Conservation (phyloP, 2,113 vertebrate species). For the Triplophysa siluroides region DNA sequence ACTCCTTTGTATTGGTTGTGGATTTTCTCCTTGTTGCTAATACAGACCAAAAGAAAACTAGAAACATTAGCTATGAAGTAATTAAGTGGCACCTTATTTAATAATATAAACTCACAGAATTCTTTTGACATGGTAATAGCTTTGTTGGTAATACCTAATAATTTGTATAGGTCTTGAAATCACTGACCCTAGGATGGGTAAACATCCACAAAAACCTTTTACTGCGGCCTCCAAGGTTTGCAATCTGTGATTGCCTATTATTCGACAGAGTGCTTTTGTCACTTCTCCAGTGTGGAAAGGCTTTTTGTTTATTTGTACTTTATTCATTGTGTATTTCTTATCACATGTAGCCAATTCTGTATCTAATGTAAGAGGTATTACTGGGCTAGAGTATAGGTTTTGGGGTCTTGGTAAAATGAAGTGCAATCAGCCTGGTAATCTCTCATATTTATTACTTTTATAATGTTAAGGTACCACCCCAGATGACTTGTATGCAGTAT, state of each 20-base stretch:
- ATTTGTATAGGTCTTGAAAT: slow-evolving; percentile 7
- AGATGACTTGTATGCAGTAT: slow-evolving; percentile 78
- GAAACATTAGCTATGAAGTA: slow-evolving; percentile 21
- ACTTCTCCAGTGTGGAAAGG: slow-evolving; percentile 68
- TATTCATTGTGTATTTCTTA: slow-evolving; percentile 66
- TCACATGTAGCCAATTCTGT: slow-evolving; percentile 67
- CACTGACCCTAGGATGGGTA: neutral
- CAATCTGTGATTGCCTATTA: slow-evolving; percentile 97
- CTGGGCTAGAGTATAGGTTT: slow-evolving; percentile 65
- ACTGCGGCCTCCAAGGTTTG: slow-evolving; percentile 77
- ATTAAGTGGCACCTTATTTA: slow-evolving; percentile 23
- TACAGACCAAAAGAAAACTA: slow-evolving; percentile 37
- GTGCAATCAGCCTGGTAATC: slow-evolving; percentile 90
- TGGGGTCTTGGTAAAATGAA: slow-evolving; percentile 78
- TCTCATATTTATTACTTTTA: slow-evolving; percentile 80
- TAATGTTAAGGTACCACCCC: slow-evolving; percentile 64
- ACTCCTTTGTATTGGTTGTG: slow-evolving; percentile 3
- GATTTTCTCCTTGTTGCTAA: slow-evolving; percentile 21
- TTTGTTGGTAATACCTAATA: neutral
- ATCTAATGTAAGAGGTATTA: slow-evolving; percentile 67
- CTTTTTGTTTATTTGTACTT: slow-evolving; percentile 74
- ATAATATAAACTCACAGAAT: neutral
- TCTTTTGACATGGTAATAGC: neutral
- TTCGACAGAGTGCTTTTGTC: slow-evolving; percentile 80
- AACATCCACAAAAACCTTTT: slow-evolving; percentile 42